Conservation (phyloP, 2,888 invertebrate species). For the Stomorhina lunata region DNA sequence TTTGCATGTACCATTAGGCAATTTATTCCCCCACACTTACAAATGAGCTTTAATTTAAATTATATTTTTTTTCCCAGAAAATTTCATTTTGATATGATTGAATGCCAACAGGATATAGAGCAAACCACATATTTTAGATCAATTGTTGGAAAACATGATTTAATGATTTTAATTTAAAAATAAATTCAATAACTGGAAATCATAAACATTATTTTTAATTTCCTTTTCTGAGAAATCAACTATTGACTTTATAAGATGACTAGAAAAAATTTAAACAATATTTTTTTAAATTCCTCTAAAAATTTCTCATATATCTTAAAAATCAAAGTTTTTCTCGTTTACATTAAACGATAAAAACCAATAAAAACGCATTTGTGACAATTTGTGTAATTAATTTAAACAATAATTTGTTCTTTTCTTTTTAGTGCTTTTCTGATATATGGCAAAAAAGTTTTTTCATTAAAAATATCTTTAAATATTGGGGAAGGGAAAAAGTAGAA, state of each 20-base stretch:
- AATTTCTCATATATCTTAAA: slow-evolving; percentile 25
- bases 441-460: slow-evolving; percentile 25
- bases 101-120: neutral
- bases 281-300: neutral
- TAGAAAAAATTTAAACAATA: neutral
- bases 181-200: no score
- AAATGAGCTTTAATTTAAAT: neutral
- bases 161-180: neutral
- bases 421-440: neutral
- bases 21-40: neutral
- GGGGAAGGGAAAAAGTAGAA: neutral
- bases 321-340: slow-evolving; percentile 5
- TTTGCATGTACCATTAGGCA: neutral
- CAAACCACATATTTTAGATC: neutral
- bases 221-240: neutral
- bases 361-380: slow-evolving; percentile 55
- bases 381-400: slow-evolving; percentile 59
- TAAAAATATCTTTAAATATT: slow-evolving; percentile 13
- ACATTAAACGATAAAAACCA: neutral
- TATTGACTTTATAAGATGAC: neutral
- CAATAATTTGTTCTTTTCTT: slow-evolving; percentile 28
- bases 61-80: neutral
- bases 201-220: neutral
- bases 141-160: neutral
- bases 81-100: neutral